A percentile compares a stretch with the other conserved stretches of the same genome.
Evolutionary conservation across 2,113 vertebrate genomes (phyloP).

Genomic region (Balaenoptera acutorostrata): DNA sequence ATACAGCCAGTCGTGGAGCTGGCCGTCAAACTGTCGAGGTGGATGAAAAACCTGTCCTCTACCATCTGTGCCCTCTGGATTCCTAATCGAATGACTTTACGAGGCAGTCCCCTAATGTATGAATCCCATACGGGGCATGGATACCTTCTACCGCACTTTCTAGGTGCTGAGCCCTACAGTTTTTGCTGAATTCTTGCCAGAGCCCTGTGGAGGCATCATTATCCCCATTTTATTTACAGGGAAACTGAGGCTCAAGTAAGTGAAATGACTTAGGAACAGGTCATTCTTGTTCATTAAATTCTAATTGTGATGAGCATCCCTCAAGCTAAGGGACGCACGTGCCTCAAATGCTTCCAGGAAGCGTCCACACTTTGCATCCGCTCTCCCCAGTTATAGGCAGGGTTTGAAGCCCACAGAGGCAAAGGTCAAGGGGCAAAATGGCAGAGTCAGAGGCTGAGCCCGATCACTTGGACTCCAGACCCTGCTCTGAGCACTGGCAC

Average conservation of each 20-base stretch:
- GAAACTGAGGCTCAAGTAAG: neutral
- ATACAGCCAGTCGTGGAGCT: fast-evolving
- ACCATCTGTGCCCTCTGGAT: neutral
- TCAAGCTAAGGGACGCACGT: neutral
- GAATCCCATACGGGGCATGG: fast-evolving
- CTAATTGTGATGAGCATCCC: too few species aligned
- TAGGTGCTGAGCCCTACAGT: neutral
- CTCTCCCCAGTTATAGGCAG: neutral
- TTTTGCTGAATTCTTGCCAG: neutral
- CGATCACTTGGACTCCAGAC: neutral
- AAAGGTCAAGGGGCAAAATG: neutral
- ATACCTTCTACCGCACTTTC: neutral
- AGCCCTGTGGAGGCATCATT: neutral
- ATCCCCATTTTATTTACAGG: neutral
- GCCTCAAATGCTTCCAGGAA: neutral
- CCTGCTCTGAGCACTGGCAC: fast-evolving
- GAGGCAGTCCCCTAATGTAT: fast-evolving
- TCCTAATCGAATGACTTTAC: fast-evolving
- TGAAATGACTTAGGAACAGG: neutral
- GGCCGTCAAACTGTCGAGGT: neutral
- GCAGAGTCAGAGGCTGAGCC: neutral
- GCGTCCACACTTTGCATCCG: neutral
- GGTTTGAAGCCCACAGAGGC: neutral
- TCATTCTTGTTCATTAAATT: neutral
- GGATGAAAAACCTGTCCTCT: neutral